Evolutionary conservation across 2,888 invertebrate species (phyloP).

Genomic region (Molanna angustata): DNA sequence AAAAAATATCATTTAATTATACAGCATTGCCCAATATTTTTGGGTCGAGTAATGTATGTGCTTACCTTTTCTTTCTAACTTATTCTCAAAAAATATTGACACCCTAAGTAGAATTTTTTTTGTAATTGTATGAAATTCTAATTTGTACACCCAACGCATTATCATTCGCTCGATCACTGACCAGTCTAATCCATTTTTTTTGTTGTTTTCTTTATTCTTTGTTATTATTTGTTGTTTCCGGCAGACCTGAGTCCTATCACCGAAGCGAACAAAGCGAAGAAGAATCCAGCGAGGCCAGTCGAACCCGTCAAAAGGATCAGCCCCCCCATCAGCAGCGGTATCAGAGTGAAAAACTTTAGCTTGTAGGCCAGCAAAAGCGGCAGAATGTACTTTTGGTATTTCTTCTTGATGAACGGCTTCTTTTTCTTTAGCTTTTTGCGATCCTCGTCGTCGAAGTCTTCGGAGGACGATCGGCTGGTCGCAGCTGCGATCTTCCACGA

Average conservation of each 20-base stretch:
- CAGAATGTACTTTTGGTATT: slow-evolving; percentile 66
- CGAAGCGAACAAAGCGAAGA: slow-evolving; percentile 82
- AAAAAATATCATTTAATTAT: no score
- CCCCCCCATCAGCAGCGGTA: slow-evolving; percentile 72
- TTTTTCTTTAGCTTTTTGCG: neutral
- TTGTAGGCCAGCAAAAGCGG: slow-evolving; percentile 80
- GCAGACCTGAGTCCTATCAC: slow-evolving; percentile 65
- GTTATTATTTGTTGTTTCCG: slow-evolving; percentile 28
- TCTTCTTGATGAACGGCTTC: slow-evolving; percentile 51
- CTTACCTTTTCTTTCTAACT: no score
- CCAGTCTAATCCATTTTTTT: no score
- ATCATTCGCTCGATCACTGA: no score
- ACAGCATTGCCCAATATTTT: no score
- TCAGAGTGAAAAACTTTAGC: slow-evolving; percentile 74
- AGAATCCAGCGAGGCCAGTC: slow-evolving; percentile 81
- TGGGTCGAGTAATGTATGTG: no score
- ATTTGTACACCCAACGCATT: no score
- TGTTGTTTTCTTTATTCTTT: no score
- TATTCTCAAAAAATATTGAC: no score
- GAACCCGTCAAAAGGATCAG: slow-evolving; percentile 71
- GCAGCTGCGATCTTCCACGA: neutral
- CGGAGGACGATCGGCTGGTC: no score
- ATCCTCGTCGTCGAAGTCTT: slow-evolving; percentile 1
- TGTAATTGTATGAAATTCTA: no score
- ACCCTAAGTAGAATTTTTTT: no score